phyloP scores from a whole-genome alignment of 2,797 vertebrate genomes.

The Psittacula echo region DNA sequence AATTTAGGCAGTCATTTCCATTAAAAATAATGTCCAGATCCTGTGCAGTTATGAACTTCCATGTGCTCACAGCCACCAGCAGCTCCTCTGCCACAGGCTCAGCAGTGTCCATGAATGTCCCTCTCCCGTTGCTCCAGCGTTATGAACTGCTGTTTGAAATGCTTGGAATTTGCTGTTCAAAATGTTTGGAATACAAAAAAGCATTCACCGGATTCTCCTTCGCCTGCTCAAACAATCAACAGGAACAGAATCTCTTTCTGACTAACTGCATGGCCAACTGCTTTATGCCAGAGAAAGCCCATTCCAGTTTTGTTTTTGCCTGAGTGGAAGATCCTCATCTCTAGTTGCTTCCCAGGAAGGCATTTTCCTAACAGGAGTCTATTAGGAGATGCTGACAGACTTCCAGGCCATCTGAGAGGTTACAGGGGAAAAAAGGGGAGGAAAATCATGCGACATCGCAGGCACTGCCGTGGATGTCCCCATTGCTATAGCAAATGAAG shows the following conservation, averaged over 20 bases:
- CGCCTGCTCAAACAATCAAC: not conserved
- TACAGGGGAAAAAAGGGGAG: not conserved
- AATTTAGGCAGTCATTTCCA: not conserved
- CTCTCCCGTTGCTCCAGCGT: not conserved
- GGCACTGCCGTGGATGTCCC: not conserved
- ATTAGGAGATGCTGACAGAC: not conserved
- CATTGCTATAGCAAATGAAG: slow-evolving; percentile 21
- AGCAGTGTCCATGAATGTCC: not conserved
- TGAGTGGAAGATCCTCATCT: not conserved
- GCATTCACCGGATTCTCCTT: not conserved
- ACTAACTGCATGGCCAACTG: not conserved
- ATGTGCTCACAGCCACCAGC: not conserved
- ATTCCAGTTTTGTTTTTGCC: not conserved
- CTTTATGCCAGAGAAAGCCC: not conserved
- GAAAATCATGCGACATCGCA: not conserved
- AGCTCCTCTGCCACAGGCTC: not conserved
- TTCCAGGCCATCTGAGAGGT: not conserved
- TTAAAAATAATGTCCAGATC: not conserved
- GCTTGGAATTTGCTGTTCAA: not conserved
- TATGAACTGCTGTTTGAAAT: not conserved
- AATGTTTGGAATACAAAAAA: not conserved
- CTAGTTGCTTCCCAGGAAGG: not conserved
- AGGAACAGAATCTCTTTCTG: not conserved
- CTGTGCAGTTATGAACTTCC: not conserved
- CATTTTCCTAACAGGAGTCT: not conserved